Evolutionary conservation across 2,113 vertebrate species (phyloP), one percentile per base, ranked within the genome.

Genomic region (Mastomys coucha): DNA sequence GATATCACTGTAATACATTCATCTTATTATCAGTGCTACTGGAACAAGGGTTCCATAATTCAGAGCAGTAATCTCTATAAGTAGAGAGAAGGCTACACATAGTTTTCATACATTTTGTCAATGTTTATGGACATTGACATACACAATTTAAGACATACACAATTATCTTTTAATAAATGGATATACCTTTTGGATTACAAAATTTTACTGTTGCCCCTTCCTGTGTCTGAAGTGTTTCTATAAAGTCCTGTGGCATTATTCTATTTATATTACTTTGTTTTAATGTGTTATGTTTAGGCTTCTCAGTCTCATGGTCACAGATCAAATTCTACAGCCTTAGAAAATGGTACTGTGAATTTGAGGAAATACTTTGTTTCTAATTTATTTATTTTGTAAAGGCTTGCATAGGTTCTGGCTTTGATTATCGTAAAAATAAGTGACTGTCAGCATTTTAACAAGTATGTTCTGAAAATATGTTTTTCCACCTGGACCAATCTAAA

Each of bases 51-150:
- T 17, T 45, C 13, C 7, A 2, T 45, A 17, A 31, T 16, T 31
- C 14, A 45, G 2, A 14, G 65, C 3, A 31, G 45, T 45, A 45
- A 45, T 45, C 45, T 45, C 20, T 39, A 87, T 67, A 10, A 9
- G 1, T 2, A 45, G 2, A n/a, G 36, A 67, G 16, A 77, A 90
- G 28, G 36, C 3, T 1, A 12, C 77, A 45, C 60, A 45, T 33
- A 91, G 7, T 36, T 88, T 94, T 8, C 53, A 73, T 70, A 72
- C 53, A 89, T 51, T 87, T 36, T 1, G 39, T 7, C 33, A 5
- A 6, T 4, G 28, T 7, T 33, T 49, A 1, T 22, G 2, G 10
- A 0, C n/a, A n/a, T n/a, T n/a, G n/a, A n/a, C n/a, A n/a, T n/a
- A n/a, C n/a, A n/a, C n/a, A n/a, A n/a, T n/a, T n/a, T n/a, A n/a